phyloP scores from a whole-genome alignment of 2,797 vertebrate genomes.

The Yasuhikotakia modesta region DNA sequence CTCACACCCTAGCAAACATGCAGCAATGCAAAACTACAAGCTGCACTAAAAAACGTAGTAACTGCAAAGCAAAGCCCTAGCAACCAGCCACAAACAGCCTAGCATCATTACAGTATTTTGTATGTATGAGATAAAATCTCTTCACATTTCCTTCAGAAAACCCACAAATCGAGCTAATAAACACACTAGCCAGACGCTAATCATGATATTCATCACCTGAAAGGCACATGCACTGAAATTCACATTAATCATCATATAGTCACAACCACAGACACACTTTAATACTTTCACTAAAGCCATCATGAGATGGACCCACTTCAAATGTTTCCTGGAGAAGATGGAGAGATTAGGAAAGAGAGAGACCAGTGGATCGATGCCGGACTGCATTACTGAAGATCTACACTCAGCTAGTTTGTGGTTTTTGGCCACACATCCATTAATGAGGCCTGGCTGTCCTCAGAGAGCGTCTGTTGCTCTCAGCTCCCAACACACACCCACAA shows the following conservation, averaged over 20 bases:
- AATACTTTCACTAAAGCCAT: not conserved
- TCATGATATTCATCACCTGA: slow-evolving; percentile 6
- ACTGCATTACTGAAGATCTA: slow-evolving; percentile 54
- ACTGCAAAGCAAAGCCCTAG: not conserved
- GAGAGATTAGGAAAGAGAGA: slow-evolving; percentile 16
- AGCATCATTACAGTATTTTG: not conserved
- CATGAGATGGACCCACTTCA: slow-evolving; percentile 6
- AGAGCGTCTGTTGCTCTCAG: slow-evolving; percentile 28
- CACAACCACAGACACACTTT: slow-evolving; percentile 13
- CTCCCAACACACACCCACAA: slow-evolving; percentile 18
- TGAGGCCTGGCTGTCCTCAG: slow-evolving; percentile 52
- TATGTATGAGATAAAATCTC: not conserved
- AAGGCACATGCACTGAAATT: not conserved
- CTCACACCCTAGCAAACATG: not conserved
- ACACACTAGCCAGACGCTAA: not conserved
- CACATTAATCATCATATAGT: slow-evolving; percentile 18
- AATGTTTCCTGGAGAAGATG: not conserved
- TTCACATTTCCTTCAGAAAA: too few species aligned
- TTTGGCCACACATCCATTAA: slow-evolving; percentile 51
- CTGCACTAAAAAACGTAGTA: not conserved
- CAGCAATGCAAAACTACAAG: not conserved
- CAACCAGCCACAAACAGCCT: not conserved
- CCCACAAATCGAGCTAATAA: not conserved
- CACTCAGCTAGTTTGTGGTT: slow-evolving; percentile 50
- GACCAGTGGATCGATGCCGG: slow-evolving; percentile 49